Evolutionary conservation across 2,888 invertebrate genomes (phyloP), one percentile per base, ranked within the genome.

Genomic region (Drosophila setosimentum): DNA sequence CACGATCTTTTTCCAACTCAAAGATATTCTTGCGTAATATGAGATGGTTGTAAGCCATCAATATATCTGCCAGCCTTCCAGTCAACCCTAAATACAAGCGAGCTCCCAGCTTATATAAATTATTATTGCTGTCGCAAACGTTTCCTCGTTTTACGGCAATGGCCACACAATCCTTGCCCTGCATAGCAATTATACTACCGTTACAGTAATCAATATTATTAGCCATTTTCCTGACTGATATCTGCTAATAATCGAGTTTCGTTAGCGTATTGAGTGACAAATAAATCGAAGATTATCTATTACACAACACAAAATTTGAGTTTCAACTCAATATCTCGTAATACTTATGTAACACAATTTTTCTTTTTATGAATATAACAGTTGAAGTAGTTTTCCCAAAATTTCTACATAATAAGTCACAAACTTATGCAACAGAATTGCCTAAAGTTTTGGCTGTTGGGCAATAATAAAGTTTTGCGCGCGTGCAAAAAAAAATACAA

Each of bases 111-210:
- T 97, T 96, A 92, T 96, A 98, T 29, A 99, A 96, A 94, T 98
- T 98, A 81, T 98, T 96, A 91, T 98, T 99, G 93, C 99, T 96
- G 40, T 96, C 96, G 5, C 96, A 95, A 62, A 99, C 95, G 0
- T 99, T 99, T 98, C 97, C 0, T 97, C 96, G 93, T n/a, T 98
- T 98, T 68, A 99, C 95, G 90, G 99, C 99, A 92, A 99, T 98
- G 13, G 98, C 98, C 50, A 99, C 98, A 93, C 99, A 99, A 89
- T 98, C 95, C 90, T 98, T 97, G n/a, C 99, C 99, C 91, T 96
- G 97, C 99, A 99, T 99, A 33, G 99, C 99, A 78, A 99, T 96
- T 87, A 99, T 96, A 64, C 98, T 97, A 78, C 98, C 99, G 94
- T 99, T 99, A 90, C 97, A 2, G 21, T 0, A 0, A 8, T n/a